A percentile compares a stretch with the other conserved stretches of the same genome.
phyloP scores from a whole-genome alignment of 1,140 invertebrate species.

The Bemisia tabaci region DNA sequence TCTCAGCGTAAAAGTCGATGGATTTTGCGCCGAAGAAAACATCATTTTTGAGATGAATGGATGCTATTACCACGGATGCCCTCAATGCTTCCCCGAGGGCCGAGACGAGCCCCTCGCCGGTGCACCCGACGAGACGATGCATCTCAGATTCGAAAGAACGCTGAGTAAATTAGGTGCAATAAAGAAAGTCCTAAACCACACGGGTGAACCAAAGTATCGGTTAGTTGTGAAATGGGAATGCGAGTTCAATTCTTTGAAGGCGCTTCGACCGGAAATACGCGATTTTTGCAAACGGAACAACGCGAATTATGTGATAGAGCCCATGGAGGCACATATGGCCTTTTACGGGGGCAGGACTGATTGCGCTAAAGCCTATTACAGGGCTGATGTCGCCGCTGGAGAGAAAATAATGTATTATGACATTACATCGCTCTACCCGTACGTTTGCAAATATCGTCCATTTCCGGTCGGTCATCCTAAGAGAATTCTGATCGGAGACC shows the following conservation, averaged over 20 bases:
- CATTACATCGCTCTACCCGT: slow-evolving; percentile 29
- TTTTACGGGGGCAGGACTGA: slow-evolving; percentile 11
- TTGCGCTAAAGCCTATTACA: slow-evolving; percentile 16
- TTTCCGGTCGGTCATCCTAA: slow-evolving; percentile 29
- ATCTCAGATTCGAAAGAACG: neutral
- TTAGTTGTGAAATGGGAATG: slow-evolving; percentile 7
- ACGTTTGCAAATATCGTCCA: slow-evolving; percentile 22
- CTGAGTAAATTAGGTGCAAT: neutral
- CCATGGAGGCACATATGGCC: neutral
- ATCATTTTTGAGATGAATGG: slow-evolving; percentile 11
- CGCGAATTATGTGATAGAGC: no score
- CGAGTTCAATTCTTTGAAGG: neutral
- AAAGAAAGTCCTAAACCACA: no score
- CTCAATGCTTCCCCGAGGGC: slow-evolving; percentile 1
- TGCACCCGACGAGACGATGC: no score
- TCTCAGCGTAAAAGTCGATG: slow-evolving; percentile 1
- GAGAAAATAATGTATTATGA: slow-evolving; percentile 30
- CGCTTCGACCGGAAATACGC: neutral
- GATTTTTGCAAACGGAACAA: no score
- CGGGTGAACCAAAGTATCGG: no score
- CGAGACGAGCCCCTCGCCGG: neutral
- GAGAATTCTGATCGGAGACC: slow-evolving; percentile 23
- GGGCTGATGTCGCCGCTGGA: slow-evolving; percentile 11
- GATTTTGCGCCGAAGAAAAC: neutral
- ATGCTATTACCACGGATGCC: slow-evolving; percentile 15